Evolutionary conservation across 2,113 vertebrate genomes (phyloP).

Genomic region (Circaetus gallicus): DNA sequence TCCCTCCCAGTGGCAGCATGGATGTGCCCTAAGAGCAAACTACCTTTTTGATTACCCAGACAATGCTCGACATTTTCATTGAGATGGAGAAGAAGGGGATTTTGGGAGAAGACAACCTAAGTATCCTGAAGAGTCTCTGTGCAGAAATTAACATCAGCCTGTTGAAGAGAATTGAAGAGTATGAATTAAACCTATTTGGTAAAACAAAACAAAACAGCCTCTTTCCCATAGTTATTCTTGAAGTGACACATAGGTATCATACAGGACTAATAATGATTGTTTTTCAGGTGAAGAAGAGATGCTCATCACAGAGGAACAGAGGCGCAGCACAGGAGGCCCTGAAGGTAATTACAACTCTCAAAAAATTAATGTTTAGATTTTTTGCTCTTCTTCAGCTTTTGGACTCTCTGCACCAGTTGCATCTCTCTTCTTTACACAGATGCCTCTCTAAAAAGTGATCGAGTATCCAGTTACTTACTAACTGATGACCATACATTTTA

Average conservation of each 20-base stretch:
- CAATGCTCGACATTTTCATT: slow-evolving; percentile 65
- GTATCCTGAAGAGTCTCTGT: slow-evolving; percentile 52
- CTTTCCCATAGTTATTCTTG: background rate
- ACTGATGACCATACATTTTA: background rate
- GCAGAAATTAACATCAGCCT: slow-evolving; percentile 44
- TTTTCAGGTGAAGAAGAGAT: slow-evolving; percentile 41
- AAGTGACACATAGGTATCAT: background rate
- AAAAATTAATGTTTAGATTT: background rate
- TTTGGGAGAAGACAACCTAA: slow-evolving; percentile 52
- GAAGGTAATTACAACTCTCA: slow-evolving; percentile 12
- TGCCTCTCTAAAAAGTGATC: background rate
- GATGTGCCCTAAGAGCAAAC: background rate
- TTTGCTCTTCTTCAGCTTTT: background rate
- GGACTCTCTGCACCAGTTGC: background rate
- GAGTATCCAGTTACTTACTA: background rate
- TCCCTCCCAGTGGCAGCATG: background rate
- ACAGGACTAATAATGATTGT: background rate
- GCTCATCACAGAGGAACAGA: background rate
- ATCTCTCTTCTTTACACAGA: background rate
- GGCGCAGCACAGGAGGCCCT: background rate
- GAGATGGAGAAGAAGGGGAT: slow-evolving; percentile 76
- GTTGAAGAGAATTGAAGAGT: slow-evolving; percentile 56
- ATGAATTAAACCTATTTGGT: slow-evolving; percentile 40
- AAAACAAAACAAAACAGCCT: background rate
- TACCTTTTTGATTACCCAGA: slow-evolving; percentile 60